Evolutionary conservation across 2,888 invertebrate genomes (phyloP), one percentile per base, ranked within the genome.

Genomic region (Dasysyrphus albostriatus): DNA sequence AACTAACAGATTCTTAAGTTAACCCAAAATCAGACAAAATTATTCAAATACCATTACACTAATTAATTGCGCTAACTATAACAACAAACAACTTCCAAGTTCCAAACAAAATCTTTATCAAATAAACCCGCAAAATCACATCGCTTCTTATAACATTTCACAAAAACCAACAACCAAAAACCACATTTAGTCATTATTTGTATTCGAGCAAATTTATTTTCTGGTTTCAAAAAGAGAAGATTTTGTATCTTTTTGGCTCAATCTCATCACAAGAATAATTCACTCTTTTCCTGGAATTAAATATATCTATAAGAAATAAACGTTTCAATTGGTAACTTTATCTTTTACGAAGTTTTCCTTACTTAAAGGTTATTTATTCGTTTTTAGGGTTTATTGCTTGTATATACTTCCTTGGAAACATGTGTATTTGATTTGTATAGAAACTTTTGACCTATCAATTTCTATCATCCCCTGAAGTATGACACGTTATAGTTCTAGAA

Each of bases 111-210:
- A 61, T 61, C 61, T 42, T 61, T 42, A 42, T 61, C 61, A 61
- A 61, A 42, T 61, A 39, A 54, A 61, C 39, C 61, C 39, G 4
- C 39, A 61, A 42, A 61, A 61, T 61, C 61, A 61, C 39, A 61
- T 61, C 42, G n/a, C n/a, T n/a, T 42, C 24, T 61, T 24, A 14
- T 42, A n/a, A 14, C 42, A 39, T 39, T 61, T 24, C 54, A 14
- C 14, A 54, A 54, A 54, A 54, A 24, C 51, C 14, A 54, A 54
- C 29, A 54, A 24, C 51, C 12, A 54, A 61, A 51, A 73, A 73
- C 79, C 65, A 73, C 67, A 80, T 69, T 80, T 44, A 80, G 80
- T 61, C 65, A 74, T 74, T 74, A 74, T 80, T 61, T 61, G 61
- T 61, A 42, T 61, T 61, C 8, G 42, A 61, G 42, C 42, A 42